These are phyloP conservation scores for Festucalex cinctus DNA, from an alignment of 2,113 vertebrate genomes.

Conservation along the genomic window DNA sequence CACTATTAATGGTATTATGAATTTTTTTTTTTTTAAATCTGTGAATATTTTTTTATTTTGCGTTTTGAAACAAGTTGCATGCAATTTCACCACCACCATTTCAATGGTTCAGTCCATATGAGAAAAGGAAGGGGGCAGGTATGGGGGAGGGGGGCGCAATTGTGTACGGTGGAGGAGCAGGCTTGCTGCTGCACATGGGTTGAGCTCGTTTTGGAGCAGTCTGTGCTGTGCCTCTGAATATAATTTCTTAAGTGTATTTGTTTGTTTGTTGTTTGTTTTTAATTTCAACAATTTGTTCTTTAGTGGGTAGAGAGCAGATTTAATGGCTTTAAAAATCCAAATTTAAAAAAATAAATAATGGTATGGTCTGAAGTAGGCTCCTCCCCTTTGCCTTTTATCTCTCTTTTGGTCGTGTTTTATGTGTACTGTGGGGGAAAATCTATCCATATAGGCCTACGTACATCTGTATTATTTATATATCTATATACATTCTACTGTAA, in stretches of 20 bases:
- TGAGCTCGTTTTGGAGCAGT: conserved; percentile 40
- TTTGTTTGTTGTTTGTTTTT: too few relatives aligned
- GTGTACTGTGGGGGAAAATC: too few relatives aligned
- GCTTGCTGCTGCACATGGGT: conserved; percentile 33
- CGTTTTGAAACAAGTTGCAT: conserved; percentile 5
- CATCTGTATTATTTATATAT: too few relatives aligned
- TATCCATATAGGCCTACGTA: too few relatives aligned
- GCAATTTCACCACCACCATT: conserved; percentile 31
- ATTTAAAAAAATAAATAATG: conserved; percentile 8
- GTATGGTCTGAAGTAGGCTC: conserved; percentile 18
- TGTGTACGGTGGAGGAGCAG: conserved; percentile 6
- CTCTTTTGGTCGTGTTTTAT: neutral
- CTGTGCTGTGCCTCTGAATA: conserved; percentile 13
- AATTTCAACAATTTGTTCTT: too few relatives aligned
- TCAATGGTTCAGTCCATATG: conserved; percentile 54
- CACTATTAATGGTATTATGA: neutral
- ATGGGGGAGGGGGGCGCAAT: neutral
- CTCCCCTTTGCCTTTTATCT: conserved; percentile 9
- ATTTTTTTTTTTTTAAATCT: neutral
- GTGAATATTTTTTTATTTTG: conserved; percentile 2
- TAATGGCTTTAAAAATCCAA: neutral
- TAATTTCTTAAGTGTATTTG: neutral
- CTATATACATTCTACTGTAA: neutral
- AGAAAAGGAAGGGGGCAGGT: conserved; percentile 11
- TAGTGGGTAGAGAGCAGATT: too few relatives aligned